Base-by-base conservation (phyloP, 2,888 invertebrate species). In the Taphrorychus bicolor region DNA sequence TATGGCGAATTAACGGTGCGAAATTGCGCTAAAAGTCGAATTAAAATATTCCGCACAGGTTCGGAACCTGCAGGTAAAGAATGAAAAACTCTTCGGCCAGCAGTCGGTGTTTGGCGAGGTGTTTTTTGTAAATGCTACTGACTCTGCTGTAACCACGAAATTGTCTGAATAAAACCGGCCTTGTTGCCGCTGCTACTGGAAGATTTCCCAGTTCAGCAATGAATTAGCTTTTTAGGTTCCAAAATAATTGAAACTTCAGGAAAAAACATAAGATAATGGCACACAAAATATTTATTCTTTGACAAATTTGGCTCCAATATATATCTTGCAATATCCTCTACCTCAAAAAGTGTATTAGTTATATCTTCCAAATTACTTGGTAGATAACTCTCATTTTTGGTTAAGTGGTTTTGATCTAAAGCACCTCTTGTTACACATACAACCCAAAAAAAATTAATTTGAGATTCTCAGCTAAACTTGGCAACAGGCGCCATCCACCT, bases 41-140 rank as follows among this genome's bases (percentile, higher is more conserved):
- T 11, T 11, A 48, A 32, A 11, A 32, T 32, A 32, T 32, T 32
- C 32, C 3, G 45, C 14, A 11, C 17, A 17, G 45, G 45, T 45
- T n/a, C 59, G 17, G 23, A 62, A 62, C 54, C 54, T 42, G 45
- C 42, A 45, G 59, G 2, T 11, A 51, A 64, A 57, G 24, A n/a
- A 14, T 54, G 59, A 66, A 66, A 59, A 32, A 66, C 49, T 54
- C 21, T 51, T 45, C 48, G 62, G 18, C 52, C 40, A 48, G 32
- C 61, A 67, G 58, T 62, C 49, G 49, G 40, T 56, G 60, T 60
- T 56, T 59, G 40, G 66, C 60, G 60, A 66, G 53, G 24, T 77
- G 79, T 78, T 81, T 81, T 80, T 81, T 80, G 76, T 75, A 73
- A 74, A 75, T 73, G 75, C 84, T 84, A 83, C 84, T 84, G 83